Percentiles rank a stretch among this genome's conserved stretches.
phyloP scores from a whole-genome alignment of 2,113 vertebrate genomes.

The Bothrops jararaca region DNA sequence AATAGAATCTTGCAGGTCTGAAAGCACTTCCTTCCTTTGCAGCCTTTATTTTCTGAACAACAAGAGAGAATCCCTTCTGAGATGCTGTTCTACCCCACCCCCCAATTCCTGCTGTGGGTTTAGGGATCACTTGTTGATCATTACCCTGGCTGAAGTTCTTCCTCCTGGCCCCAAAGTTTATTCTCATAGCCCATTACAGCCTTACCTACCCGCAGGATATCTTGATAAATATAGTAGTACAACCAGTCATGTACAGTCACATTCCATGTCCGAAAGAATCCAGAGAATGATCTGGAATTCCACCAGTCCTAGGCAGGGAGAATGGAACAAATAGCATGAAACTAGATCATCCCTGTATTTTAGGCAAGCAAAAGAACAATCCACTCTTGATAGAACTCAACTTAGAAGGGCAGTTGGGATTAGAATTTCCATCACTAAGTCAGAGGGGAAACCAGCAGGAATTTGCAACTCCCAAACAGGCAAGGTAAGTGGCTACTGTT shows the following conservation, averaged over 20 bases:
- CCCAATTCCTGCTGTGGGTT: background rate
- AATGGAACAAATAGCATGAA: background rate
- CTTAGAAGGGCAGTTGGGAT: background rate
- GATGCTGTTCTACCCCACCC: no score
- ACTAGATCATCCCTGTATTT: background rate
- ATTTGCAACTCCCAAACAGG: background rate
- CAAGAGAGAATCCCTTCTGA: no score
- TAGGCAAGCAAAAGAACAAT: background rate
- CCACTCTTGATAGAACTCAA: background rate
- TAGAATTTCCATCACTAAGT: background rate
- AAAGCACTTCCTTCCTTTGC: no score
- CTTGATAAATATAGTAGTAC: constrained; percentile 82
- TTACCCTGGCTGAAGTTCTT: background rate
- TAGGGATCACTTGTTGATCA: background rate
- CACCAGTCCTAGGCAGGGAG: constrained; percentile 84
- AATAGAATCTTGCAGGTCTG: no score
- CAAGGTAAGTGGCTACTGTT: background rate
- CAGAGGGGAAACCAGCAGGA: background rate
- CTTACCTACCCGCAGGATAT: constrained; percentile 75
- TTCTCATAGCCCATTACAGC: background rate
- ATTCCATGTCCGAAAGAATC: constrained; percentile 89
- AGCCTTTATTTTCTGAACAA: no score
- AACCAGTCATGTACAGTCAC: constrained; percentile 90
- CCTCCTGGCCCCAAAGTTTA: background rate
- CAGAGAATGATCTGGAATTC: constrained; percentile 86